Percentiles rank a stretch among this genome's conserved stretches.
Conservation (phyloP, 1,140 invertebrate species). For the Papilio polyxenes region DNA sequence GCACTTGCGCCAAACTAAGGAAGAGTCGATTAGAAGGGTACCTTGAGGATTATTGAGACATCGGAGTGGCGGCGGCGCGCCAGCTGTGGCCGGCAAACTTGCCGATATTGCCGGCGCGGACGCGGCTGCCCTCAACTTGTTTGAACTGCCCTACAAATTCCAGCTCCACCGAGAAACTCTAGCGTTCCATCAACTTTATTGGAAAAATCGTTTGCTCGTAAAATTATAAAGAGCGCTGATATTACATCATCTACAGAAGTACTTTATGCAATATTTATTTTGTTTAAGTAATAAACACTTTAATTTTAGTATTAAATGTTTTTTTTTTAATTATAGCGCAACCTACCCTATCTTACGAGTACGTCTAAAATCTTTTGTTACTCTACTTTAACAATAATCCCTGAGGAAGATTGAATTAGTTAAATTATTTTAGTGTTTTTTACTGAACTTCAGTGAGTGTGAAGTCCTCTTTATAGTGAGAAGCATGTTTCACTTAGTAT, state of each 20-base stretch:
- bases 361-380: neutral
- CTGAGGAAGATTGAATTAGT: neutral
- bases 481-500: conserved; percentile 12
- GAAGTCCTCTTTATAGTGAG: neutral
- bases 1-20: conserved; percentile 76
- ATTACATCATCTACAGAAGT: neutral
- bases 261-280: neutral
- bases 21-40: conserved; percentile 78
- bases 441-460: neutral
- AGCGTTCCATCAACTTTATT: conserved; percentile 70
- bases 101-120: conserved; percentile 71
- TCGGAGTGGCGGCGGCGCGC: conserved; percentile 65
- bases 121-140: conserved; percentile 69
- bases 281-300: neutral
- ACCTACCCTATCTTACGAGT: neutral
- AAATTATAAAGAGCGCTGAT: conserved; percentile 13
- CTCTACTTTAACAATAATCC: neutral
- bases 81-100: conserved; percentile 71
- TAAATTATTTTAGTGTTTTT: neutral
- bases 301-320: neutral
- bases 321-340: neutral
- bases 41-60: conserved; percentile 79
- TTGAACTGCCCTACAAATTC: conserved; percentile 74
- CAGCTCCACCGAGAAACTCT: conserved; percentile 63
- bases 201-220: conserved; percentile 56